A percentile compares a stretch with the other conserved stretches of the same genome.
phyloP scores from a whole-genome alignment of 2,888 invertebrate genomes.

The Himalopsyche kuldschensis region DNA sequence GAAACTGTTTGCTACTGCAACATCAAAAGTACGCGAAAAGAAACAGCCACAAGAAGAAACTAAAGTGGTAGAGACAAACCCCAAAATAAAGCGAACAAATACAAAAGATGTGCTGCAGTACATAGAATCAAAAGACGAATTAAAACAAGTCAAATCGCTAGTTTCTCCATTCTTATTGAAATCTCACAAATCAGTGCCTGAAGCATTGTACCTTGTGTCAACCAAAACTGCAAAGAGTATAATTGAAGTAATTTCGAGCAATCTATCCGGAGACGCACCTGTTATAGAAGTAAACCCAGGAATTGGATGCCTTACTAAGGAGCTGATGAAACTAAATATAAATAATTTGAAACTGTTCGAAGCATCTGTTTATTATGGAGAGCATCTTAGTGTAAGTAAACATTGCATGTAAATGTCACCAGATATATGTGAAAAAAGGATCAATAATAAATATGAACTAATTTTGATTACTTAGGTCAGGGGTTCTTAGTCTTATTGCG shows the following conservation, averaged over 20 bases:
- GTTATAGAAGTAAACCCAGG: constrained; percentile 74
- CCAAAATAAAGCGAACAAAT: background rate
- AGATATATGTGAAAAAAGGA: no score
- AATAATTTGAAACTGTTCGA: constrained; percentile 64
- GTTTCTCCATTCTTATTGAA: constrained; percentile 6
- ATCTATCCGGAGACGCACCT: constrained; percentile 47
- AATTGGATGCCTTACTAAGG: constrained; percentile 63
- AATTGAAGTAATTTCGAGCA: constrained; percentile 46
- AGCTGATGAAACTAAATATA: constrained; percentile 58
- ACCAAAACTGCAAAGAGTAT: constrained; percentile 50
- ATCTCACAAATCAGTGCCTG: constrained; percentile 45
- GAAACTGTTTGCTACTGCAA: background rate
- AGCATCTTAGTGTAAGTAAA: constrained; percentile 51
- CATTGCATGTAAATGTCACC: background rate
- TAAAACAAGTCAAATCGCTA: background rate
- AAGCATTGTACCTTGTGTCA: constrained; percentile 55
- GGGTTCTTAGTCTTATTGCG: no score
- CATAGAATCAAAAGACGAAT: constrained; percentile 37
- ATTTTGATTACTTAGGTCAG: no score
- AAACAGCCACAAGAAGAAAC: background rate
- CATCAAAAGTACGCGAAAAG: background rate
- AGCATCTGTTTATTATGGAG: constrained; percentile 54
- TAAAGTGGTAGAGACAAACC: background rate
- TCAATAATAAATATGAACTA: no score
- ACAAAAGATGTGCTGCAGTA: constrained; percentile 16